Evolutionary conservation across 2,888 invertebrate species (phyloP).

Genomic region (Pollenia angustigena): DNA sequence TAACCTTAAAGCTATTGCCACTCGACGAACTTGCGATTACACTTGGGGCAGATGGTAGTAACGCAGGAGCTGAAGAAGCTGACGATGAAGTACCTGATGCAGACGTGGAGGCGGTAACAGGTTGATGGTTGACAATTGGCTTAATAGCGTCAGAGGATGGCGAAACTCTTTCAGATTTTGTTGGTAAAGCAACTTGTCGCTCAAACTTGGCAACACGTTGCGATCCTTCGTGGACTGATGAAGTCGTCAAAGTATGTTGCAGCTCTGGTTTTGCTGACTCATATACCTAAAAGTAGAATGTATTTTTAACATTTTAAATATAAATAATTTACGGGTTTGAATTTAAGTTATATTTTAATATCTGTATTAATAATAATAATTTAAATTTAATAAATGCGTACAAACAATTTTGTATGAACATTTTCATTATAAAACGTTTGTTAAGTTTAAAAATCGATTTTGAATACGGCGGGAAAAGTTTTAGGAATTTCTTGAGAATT

Average conservation of each 20-base stretch:
- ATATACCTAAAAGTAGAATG: conserved; percentile 77
- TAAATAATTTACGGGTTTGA: too few relatives aligned
- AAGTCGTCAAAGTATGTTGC: conserved; percentile 70
- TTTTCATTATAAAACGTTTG: too few relatives aligned
- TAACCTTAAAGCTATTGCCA: conserved; percentile 56
- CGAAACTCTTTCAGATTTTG: conserved; percentile 74
- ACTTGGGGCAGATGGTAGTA: conserved; percentile 40
- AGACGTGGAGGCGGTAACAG: conserved; percentile 44
- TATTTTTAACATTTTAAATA: too few relatives aligned
- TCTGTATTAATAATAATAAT: too few relatives aligned
- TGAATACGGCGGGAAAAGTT: too few relatives aligned
- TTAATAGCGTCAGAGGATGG: conserved; percentile 75
- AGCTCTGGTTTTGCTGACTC: conserved; percentile 80
- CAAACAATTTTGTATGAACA: too few relatives aligned
- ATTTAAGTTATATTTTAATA: too few relatives aligned
- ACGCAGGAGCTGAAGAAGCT: conserved; percentile 46
- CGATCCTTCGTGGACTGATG: conserved; percentile 60
- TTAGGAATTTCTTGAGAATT: too few relatives aligned
- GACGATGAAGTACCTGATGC: conserved; percentile 55
- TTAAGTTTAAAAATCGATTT: too few relatives aligned
- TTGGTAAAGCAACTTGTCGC: conserved; percentile 80
- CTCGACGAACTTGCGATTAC: conserved; percentile 27
- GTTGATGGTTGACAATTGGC: conserved; percentile 28
- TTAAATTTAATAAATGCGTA: too few relatives aligned
- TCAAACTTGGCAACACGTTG: conserved; percentile 79